Evolutionary conservation across 2,888 invertebrate species (phyloP).

Genomic region (Eulithis testata): DNA sequence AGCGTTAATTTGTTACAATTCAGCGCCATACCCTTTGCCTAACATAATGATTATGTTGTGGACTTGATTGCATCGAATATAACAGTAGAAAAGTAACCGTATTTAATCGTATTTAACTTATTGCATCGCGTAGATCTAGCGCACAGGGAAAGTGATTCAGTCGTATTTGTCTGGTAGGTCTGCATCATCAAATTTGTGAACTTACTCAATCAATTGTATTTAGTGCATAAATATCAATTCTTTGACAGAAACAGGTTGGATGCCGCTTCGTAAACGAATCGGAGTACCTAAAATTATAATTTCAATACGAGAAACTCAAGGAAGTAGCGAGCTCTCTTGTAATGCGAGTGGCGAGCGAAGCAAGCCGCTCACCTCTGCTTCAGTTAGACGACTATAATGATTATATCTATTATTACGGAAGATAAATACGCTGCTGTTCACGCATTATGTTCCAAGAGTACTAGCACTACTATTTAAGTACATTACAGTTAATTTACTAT

Average conservation of each 20-base stretch:
- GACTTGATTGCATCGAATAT: constrained; percentile 27
- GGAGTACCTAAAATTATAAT: background rate
- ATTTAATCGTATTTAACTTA: constrained; percentile 23
- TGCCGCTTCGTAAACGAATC: background rate
- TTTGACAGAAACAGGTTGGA: background rate
- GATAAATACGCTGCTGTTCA: constrained; percentile 6
- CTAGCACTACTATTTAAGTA: constrained; percentile 29
- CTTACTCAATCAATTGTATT: background rate
- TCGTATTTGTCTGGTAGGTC: constrained; percentile 4
- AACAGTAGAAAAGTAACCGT: constrained; percentile 37
- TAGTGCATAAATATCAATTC: background rate
- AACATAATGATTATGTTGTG: constrained; percentile 12
- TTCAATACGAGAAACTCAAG: background rate
- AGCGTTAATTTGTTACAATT: constrained; percentile 15
- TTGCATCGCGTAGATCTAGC: constrained; percentile 25
- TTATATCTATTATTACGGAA: background rate
- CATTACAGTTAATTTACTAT: constrained; percentile 33
- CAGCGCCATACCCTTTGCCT: constrained; percentile 3
- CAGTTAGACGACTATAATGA: background rate
- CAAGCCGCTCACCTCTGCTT: background rate
- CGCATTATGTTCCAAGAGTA: constrained; percentile 13
- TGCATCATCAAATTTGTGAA: background rate
- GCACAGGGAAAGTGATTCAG: constrained; percentile 12
- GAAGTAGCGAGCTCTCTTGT: too few relatives aligned
- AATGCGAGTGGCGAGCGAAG: background rate